Percentiles rank a stretch among this genome's conserved stretches.
These are phyloP conservation scores for Incurvaria masculella DNA, from an alignment of 2,888 invertebrate species.

Conservation along the genomic window DNA sequence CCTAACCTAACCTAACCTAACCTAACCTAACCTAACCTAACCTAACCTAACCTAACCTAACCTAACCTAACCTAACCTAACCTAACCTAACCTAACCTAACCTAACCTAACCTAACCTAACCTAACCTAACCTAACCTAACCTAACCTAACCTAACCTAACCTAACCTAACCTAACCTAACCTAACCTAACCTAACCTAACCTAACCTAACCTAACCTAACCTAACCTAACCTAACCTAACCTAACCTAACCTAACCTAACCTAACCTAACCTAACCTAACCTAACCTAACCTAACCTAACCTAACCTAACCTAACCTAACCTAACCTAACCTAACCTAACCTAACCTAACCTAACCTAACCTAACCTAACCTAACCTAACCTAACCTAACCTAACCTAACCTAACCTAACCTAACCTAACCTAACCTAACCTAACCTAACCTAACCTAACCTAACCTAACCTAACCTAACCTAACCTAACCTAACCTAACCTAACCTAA, in stretches of 20 bases:
- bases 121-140: no score
- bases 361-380: slow-evolving; percentile 10
- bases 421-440: slow-evolving; percentile 12
- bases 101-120: no score
- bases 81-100: no score
- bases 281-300: slow-evolving; percentile 13
- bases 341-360: slow-evolving; percentile 12
- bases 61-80: no score
- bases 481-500: slow-evolving; percentile 13
- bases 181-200: slow-evolving; percentile 10
- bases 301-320: slow-evolving; percentile 13
- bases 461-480: slow-evolving; percentile 11
- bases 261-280: slow-evolving; percentile 11
- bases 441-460: slow-evolving; percentile 12
- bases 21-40: no score
- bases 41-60: no score
- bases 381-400: slow-evolving; percentile 11
- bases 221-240: slow-evolving; percentile 12
- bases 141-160: slow-evolving; percentile 2
- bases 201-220: slow-evolving; percentile 14
- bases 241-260: slow-evolving; percentile 12
- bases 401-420: slow-evolving; percentile 12
- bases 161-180: slow-evolving; percentile 9
- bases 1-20: no score
- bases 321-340: slow-evolving; percentile 12